Evolutionary conservation across 2,113 vertebrate genomes (phyloP).

Genomic region (Columba janthina): DNA sequence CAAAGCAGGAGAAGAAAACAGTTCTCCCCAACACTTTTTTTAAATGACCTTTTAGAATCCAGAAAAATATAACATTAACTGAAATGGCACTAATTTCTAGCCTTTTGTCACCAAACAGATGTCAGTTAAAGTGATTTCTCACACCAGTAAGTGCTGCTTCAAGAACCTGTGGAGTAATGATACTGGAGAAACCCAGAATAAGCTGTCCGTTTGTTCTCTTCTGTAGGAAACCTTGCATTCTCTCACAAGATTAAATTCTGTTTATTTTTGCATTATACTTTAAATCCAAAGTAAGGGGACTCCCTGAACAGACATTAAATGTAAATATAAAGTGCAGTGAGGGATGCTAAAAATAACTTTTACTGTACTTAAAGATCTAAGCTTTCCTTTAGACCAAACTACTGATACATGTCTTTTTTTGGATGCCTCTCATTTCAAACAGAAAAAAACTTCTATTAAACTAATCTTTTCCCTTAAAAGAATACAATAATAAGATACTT

Average conservation of each 20-base stretch:
- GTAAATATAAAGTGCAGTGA: background rate
- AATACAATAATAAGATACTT: background rate
- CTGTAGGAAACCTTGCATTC: background rate
- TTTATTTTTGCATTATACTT: background rate
- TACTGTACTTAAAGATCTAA: background rate
- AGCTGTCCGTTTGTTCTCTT: background rate
- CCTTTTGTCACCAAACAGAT: background rate
- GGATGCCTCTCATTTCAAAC: background rate
- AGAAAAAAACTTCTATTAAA: background rate
- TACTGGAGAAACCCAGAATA: background rate
- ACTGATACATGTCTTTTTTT: background rate
- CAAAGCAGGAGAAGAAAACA: background rate
- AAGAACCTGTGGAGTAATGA: background rate
- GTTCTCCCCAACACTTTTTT: background rate
- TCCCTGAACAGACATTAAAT: background rate
- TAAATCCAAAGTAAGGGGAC: background rate
- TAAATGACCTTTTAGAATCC: background rate
- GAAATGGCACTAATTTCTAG: background rate
- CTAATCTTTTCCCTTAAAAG: background rate
- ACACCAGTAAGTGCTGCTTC: background rate
- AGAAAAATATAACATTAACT: background rate
- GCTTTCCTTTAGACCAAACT: background rate
- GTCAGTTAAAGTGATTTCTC: background rate
- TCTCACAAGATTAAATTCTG: background rate
- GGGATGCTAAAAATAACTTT: background rate